Base-by-base conservation (phyloP, 2,113 vertebrate species). In the Ammodytes marinus region DNA sequence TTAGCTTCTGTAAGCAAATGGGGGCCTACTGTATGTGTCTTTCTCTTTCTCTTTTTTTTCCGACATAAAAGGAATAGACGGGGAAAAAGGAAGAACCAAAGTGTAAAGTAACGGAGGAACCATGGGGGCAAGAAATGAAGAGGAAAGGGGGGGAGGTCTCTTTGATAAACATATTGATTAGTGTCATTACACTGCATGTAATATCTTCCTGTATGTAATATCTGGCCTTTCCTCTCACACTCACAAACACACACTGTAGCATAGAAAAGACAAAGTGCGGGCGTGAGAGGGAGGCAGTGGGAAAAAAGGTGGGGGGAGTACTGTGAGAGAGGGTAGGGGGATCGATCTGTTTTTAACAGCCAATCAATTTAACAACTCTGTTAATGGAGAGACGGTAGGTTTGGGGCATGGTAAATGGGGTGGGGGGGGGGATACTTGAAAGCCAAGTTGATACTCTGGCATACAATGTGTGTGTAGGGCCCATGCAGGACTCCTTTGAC, bases 101-200 rank as follows among this genome's bases (percentile, higher is more conserved):
- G 83, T 15, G 52, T 55, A 60, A 70, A 91, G 77, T 79, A 87
- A 95, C 92, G 93, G 91, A 84, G 91, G 91, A 93, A 95, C 54
- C 17, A 47, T 3, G 42, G 40, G 53, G 43, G 49, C 12, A 54
- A 11, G 17, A 73, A 54, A 69, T 6, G 58, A 35, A 11, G 17
- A n/a, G 47, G 12, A 11, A 9, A 46, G 2, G 12, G 17, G 40
- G 15, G 37, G 37, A 53, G 37, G 8, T 4, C 5, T 43, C 27
- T 84, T 57, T 93, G 93, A 94, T 72, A 64, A 95, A 95, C 92
- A 94, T 95, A 96, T 95, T 93, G 95, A 96, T 95, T 93, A 93
- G 91, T 88, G 94, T 93, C 94, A 95, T 96, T 95, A 96, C 91
- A 92, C 82, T 65, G 71, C 74, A 61, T 79, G 80, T 45, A 79